Conservation (phyloP, 2,797 vertebrate genomes). For the Propithecus deckenii region DNA sequence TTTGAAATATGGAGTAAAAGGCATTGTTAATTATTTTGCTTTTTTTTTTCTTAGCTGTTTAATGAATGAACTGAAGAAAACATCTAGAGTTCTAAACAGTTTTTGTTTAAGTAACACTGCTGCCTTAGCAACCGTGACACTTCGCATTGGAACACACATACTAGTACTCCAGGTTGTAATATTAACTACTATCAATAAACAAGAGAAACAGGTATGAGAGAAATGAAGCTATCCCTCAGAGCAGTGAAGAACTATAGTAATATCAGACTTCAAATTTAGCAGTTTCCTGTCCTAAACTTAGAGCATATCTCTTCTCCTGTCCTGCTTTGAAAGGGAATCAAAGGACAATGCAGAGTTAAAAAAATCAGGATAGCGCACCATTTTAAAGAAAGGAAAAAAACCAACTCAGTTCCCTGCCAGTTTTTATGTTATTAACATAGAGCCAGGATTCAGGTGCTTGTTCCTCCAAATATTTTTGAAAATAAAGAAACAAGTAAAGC, state of each 20-base stretch:
- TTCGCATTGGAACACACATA: background rate
- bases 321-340: background rate
- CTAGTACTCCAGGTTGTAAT: background rate
- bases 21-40: background rate
- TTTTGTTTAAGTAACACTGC: background rate
- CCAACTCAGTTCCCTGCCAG: background rate
- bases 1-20: slow-evolving; percentile 19
- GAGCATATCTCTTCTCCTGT: background rate
- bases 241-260: background rate
- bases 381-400: background rate
- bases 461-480: background rate
- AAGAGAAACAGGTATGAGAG: background rate
- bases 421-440: background rate
- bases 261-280: background rate
- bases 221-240: background rate
- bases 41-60: background rate
- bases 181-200: background rate
- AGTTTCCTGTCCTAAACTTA: background rate
- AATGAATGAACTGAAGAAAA: background rate
- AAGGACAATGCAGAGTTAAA: background rate
- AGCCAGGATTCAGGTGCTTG: background rate
- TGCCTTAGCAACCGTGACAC: background rate
- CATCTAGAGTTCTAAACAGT: background rate
- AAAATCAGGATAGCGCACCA: background rate
- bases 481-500: background rate